Percentiles rank a stretch among this genome's conserved stretches.
phyloP scores from a whole-genome alignment of 2,113 vertebrate species.

The Turnix velox region DNA sequence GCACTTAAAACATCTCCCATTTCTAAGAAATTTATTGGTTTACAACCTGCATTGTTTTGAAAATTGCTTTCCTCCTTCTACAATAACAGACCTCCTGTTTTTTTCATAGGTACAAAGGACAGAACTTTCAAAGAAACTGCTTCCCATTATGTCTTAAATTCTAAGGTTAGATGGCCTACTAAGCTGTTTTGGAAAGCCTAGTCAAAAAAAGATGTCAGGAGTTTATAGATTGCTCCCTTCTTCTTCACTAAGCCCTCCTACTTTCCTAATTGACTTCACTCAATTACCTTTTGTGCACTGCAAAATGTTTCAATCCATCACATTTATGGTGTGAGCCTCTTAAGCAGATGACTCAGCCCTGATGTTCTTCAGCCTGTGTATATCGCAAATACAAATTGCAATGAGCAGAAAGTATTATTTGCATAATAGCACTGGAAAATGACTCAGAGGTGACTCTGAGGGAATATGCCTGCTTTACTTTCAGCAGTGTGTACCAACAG shows the following conservation, averaged over 20 bases:
- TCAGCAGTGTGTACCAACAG: neutral
- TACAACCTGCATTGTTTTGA: neutral
- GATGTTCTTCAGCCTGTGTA: neutral
- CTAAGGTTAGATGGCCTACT: neutral
- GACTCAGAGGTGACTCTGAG: neutral
- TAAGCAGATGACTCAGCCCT: slow-evolving; percentile 37
- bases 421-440: slow-evolving; percentile 21
- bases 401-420: slow-evolving; percentile 32
- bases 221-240: slow-evolving; percentile 6
- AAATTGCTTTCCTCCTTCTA: neutral
- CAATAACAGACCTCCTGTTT: neutral
- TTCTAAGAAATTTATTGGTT: neutral
- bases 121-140: neutral
- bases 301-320: slow-evolving; percentile 52
- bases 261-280: slow-evolving; percentile 51
- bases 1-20: neutral
- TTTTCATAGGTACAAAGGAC: neutral
- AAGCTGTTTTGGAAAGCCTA: neutral
- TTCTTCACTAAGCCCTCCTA: slow-evolving; percentile 15
- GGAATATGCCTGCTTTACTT: neutral
- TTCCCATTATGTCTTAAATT: neutral
- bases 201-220: neutral
- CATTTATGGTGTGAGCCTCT: slow-evolving; percentile 11
- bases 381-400: neutral
- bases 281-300: slow-evolving; percentile 36